Evolutionary conservation across 2,113 vertebrate genomes (phyloP).

Genomic region (Alectura lathami): DNA sequence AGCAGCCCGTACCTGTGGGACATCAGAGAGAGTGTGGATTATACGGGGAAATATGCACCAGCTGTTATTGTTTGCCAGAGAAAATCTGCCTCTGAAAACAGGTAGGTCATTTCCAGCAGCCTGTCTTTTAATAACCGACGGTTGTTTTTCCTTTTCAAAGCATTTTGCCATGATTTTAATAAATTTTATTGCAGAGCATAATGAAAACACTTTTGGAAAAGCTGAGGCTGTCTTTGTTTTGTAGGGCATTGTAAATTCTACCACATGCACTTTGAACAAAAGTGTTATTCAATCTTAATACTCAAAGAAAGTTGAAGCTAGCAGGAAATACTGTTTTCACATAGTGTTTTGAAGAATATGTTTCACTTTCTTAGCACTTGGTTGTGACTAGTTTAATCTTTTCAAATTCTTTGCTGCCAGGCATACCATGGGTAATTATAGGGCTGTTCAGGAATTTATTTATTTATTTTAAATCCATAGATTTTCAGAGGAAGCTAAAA

Average conservation of each 20-base stretch:
- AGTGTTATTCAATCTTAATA: not conserved
- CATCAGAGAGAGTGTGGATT: slow-evolving; percentile 78
- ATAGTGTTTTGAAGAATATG: not conserved
- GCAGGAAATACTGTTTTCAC: not conserved
- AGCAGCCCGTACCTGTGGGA: slow-evolving; percentile 87
- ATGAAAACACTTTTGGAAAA: not conserved
- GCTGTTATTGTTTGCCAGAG: slow-evolving; percentile 85
- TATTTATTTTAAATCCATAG: not conserved
- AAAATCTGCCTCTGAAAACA: slow-evolving; percentile 74
- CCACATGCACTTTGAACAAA: not conserved
- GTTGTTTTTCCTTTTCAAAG: not conserved
- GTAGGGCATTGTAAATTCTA: not conserved
- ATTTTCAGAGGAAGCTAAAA: not conserved
- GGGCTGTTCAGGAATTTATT: not conserved
- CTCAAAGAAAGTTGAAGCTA: not conserved
- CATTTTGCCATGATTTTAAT: not conserved
- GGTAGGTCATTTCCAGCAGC: slow-evolving; percentile 66
- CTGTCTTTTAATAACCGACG: fast-evolving
- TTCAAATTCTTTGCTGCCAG: not conserved
- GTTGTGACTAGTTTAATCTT: not conserved
- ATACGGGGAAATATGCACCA: slow-evolving; percentile 74
- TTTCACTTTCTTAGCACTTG: not conserved
- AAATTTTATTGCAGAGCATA: fast-evolving
- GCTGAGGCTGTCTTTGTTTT: not conserved
- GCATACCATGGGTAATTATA: not conserved